Base-by-base conservation (phyloP, 2,113 vertebrate genomes). In the Cranoglanis bouderius region DNA sequence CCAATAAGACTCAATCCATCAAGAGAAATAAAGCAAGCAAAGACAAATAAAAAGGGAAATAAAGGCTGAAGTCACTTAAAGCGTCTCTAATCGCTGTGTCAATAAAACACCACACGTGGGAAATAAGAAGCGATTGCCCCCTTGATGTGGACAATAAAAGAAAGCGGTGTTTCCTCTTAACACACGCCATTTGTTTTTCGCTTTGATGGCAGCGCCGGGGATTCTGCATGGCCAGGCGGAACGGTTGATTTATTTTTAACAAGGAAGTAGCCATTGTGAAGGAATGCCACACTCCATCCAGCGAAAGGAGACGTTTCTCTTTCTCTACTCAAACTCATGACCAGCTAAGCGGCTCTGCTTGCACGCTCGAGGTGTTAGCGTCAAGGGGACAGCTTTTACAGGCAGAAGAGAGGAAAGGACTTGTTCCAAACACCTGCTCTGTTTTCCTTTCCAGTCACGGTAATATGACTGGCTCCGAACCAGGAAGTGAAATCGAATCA, bases 41-140 rank as follows among this genome's bases (percentile, higher is more conserved):
- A 53, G 84, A 85, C 24, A 21, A 70, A 85, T 85, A 85, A 67
- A 85, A 51, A 85, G 84, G 83, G 81, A 61, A 88, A 84, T 88
- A 88, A 88, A 88, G 29, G 29, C 67, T 57, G 26, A 57, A 65
- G 63, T 57, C 29, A 18, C 77, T 82, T 57, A 49, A 87, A 88
- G 87, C 81, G 65, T 70, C 78, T 24, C 77, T 87, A 87, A 82
- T 87, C 49, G 57, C 61, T 35, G 78, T 72, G 86, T 88, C 82
- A 59, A 72, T 72, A 82, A 84, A 84, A 59, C 65, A 46, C 65
- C 70, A 38, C 81, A 35, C 55, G 46, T 84, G 82, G 87, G 87
- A 84, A 88, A 88, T 84, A 88, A 84, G 81, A 77, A 59, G 87
- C 43, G 82, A 84, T 61, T 43, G 67, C 29, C 49, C 87, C 40